phyloP scores from a whole-genome alignment of 2,797 vertebrate genomes.

The Onychomys leucogaster region DNA sequence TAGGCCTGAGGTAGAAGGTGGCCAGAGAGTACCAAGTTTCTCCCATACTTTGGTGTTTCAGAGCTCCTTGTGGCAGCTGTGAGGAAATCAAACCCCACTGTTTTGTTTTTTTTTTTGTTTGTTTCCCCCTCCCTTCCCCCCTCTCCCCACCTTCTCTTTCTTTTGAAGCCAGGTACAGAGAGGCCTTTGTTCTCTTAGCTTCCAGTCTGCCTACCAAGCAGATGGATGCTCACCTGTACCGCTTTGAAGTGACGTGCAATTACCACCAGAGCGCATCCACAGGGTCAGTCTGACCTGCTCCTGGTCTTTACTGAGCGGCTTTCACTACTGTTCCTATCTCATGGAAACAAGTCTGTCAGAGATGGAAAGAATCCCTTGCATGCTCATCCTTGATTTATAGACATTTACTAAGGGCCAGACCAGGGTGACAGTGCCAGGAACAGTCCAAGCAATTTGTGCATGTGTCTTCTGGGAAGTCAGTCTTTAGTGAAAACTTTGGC shows the following conservation, averaged over 20 bases:
- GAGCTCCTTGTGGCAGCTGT: background rate
- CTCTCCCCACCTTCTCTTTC: background rate
- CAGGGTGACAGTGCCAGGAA: constrained; percentile 61
- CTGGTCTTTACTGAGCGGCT: constrained; percentile 26
- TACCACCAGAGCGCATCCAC: constrained; percentile 34
- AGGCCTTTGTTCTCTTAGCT: background rate
- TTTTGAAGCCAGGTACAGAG: constrained; percentile 19
- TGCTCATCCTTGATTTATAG: constrained; percentile 71
- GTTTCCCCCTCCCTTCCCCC: background rate
- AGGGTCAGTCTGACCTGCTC: constrained; percentile 48
- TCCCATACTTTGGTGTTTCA: background rate
- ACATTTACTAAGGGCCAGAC: constrained; percentile 50
- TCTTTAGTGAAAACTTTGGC: constrained; percentile 62
- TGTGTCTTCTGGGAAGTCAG: constrained; percentile 60
- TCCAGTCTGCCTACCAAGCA: background rate
- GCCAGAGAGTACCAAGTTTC: background rate
- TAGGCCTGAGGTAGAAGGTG: too few species aligned
- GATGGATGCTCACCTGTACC: background rate
- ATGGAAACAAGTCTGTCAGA: constrained; percentile 43
- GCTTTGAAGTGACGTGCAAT: background rate
- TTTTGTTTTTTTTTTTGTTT: background rate
- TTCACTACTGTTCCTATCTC: background rate
- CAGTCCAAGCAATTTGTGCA: constrained; percentile 70
- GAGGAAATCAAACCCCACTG: background rate
- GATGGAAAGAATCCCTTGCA: background rate